Base-by-base conservation (phyloP, 2,113 vertebrate species). In the Gymnocephalus cernua region DNA sequence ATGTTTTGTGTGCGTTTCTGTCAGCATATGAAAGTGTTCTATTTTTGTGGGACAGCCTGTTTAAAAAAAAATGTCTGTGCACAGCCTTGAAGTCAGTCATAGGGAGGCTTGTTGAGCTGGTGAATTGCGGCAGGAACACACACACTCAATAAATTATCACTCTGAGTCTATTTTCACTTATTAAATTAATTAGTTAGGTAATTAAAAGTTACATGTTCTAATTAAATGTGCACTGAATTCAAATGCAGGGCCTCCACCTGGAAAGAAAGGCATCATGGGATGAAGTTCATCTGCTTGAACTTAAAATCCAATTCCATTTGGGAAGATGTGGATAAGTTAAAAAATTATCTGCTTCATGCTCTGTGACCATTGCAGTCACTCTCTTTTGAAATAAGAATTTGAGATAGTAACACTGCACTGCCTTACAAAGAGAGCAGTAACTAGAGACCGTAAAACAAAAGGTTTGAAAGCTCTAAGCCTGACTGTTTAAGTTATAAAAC, bases 201-300 rank as follows among this genome's bases (percentile, higher is more conserved):
- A 95, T 95, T 94, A 94, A 94, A 94, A 93, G 91, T 92, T 93
- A 89, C 93, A 93, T 90, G 88, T 92, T 94, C 94, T 94, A 94
- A 95, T 95, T 95, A 94, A 93, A 91, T 90, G 84, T 82, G 82
- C 84, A 90, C 84, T 89, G 83, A 92, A 93, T 94, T 89, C 86
- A 87, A 91, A 87, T 83, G 83, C 77, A 82, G 65, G 53, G 29
- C 66, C 48, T 53, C 21, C 48, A 38, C 66, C 18, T 69, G 66
- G 80, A 90, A 90, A 91, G 83, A 90, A 90, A 89, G 83, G 89
- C 84, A 88, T 93, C 72, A 64, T 76, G 84, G 90, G 84, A 88
- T 87, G 67, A 65, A 81, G 85, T 90, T 89, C 79, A 84, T 88
- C 85, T 91, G 76, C 83, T 88, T 84, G 29, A 89, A 88, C 77